phyloP scores from a whole-genome alignment of 2,797 vertebrate species.

The Ceryle rudis region DNA sequence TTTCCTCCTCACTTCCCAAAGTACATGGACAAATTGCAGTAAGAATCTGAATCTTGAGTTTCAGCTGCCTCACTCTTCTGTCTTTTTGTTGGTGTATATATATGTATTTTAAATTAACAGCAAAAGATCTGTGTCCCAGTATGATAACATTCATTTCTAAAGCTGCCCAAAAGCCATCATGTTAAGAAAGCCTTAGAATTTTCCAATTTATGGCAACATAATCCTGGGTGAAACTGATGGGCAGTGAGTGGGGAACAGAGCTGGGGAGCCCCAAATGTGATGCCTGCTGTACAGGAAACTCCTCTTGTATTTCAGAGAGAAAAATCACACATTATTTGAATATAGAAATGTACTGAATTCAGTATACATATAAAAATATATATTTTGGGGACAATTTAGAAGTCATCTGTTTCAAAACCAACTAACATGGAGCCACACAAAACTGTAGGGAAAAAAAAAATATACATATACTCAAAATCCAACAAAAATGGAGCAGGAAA shows the following conservation, averaged over 20 bases:
- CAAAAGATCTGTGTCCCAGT: neutral
- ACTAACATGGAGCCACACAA: neutral
- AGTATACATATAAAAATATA: neutral
- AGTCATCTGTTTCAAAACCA: neutral
- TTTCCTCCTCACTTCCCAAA: neutral
- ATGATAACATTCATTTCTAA: neutral
- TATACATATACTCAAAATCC: neutral
- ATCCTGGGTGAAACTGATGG: neutral
- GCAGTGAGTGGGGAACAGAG: neutral
- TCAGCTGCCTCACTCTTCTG: neutral
- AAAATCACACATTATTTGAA: neutral
- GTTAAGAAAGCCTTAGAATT: neutral
- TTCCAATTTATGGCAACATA: neutral
- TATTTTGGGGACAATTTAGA: neutral
- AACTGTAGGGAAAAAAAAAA: neutral
- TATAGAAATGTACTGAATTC: neutral
- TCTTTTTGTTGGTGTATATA: neutral
- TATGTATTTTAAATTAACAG: neutral
- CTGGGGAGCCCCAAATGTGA: accelerated
- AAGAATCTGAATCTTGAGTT: neutral
- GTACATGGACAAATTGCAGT: neutral
- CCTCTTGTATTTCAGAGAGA: neutral
- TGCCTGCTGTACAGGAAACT: neutral
- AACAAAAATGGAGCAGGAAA: neutral
- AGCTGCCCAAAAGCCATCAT: neutral